Percentiles rank a stretch among this genome's conserved stretches.
Evolutionary conservation across 23 tunicate genomes (phyloP).

Genomic region (Trididemnum nubilum): DNA sequence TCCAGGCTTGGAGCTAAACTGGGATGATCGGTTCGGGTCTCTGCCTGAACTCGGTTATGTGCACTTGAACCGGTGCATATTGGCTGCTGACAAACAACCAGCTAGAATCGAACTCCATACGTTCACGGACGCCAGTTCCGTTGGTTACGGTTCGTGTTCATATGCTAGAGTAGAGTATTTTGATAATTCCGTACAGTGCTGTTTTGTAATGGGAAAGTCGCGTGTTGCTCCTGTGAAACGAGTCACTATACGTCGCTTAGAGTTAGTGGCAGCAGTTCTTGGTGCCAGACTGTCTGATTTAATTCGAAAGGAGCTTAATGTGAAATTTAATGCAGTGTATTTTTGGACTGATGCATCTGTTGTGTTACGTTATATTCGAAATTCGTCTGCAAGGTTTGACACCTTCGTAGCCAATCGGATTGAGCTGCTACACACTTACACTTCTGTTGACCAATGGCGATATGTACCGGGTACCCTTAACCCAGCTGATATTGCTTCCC

Average conservation of each 20-base stretch:
- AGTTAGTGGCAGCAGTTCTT: neutral
- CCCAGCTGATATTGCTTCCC: neutral
- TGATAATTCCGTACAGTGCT: neutral
- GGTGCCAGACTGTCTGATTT: neutral
- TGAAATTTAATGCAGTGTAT: no score
- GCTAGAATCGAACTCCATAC: no score
- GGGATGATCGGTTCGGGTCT: no score
- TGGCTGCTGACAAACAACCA: no score
- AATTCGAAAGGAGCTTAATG: neutral
- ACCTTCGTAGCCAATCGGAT: neutral
- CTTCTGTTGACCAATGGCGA: neutral
- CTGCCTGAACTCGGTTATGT: no score
- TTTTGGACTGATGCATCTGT: neutral
- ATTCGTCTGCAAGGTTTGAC: neutral
- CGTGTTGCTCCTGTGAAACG: neutral
- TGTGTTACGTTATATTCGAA: neutral
- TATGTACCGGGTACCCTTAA: neutral
- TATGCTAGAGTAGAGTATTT: neutral
- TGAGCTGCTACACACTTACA: neutral
- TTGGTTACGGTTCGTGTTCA: neutral
- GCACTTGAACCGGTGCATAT: no score
- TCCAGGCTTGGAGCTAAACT: no score
- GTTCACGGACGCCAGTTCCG: neutral
- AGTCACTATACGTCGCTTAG: neutral
- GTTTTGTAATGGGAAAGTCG: neutral